phyloP scores from a whole-genome alignment of 2,888 invertebrate genomes.

The Orchesella flavescens region DNA sequence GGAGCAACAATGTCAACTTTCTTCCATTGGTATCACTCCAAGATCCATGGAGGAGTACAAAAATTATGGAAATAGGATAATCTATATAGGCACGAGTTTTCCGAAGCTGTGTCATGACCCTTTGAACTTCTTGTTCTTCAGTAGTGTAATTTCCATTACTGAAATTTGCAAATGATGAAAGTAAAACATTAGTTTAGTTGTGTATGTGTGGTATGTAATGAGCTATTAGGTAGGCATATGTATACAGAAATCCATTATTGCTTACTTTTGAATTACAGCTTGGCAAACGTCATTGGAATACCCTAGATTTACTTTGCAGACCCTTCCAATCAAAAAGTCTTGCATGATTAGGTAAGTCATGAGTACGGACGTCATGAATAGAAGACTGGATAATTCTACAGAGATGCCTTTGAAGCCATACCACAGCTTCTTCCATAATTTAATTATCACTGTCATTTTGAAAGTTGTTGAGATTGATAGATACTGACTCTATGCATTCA shows the following conservation, averaged over 20 bases:
- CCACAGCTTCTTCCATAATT: slow-evolving; percentile 17
- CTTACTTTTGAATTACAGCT: slow-evolving; percentile 50
- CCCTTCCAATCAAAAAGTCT: slow-evolving; percentile 61
- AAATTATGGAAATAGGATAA: slow-evolving; percentile 69
- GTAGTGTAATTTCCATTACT: slow-evolving; percentile 45
- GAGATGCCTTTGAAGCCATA: slow-evolving; percentile 31
- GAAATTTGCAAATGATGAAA: background rate
- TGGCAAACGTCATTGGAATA: slow-evolving; percentile 57
- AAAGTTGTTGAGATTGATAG: background rate
- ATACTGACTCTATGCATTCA: background rate
- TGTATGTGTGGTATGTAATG: no score
- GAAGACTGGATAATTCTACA: slow-evolving; percentile 65
- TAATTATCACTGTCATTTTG: slow-evolving; percentile 24
- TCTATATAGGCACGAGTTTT: slow-evolving; percentile 66
- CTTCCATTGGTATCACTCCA: slow-evolving; percentile 71
- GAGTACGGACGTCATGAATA: slow-evolving; percentile 67
- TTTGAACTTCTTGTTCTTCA: slow-evolving; percentile 63
- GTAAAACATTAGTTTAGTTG: no score
- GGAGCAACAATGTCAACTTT: slow-evolving; percentile 69
- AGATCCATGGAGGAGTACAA: slow-evolving; percentile 71
- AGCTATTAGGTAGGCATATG: no score
- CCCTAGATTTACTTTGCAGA: slow-evolving; percentile 65
- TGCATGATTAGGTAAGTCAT: slow-evolving; percentile 67
- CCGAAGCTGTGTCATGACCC: slow-evolving; percentile 57
- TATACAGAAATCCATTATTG: background rate